Evolutionary conservation across 2,888 invertebrate genomes (phyloP).

Genomic region (Bembecia ichneumoniformis): DNA sequence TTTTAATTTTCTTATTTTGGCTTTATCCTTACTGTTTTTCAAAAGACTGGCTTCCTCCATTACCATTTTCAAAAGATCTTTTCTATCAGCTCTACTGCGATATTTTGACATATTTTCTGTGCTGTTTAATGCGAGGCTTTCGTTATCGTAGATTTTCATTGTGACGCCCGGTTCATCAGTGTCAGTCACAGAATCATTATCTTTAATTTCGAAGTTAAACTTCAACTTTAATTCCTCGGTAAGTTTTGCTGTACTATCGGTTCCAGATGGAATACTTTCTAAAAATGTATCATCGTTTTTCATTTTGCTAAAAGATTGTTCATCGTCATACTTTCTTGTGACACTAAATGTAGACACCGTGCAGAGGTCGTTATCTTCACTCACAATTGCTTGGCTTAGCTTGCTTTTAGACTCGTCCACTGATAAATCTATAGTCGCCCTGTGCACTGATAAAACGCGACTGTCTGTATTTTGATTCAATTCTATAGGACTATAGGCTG

Average conservation of each 20-base stretch:
- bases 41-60: slow-evolving; percentile 28
- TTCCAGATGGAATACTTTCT: background rate
- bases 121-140: background rate
- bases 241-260: background rate
- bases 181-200: slow-evolving; percentile 3
- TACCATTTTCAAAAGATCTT: slow-evolving; percentile 33
- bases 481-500: slow-evolving; percentile 34
- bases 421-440: slow-evolving; percentile 30
- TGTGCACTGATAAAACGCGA: slow-evolving; percentile 30
- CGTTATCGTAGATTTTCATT: background rate
- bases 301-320: background rate
- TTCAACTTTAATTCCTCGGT: background rate
- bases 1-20: slow-evolving; percentile 22
- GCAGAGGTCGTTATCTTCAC: slow-evolving; percentile 8
- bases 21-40: slow-evolving; percentile 26
- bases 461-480: slow-evolving; percentile 5
- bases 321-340: slow-evolving; percentile 3
- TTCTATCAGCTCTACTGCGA: slow-evolving; percentile 26
- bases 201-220: background rate
- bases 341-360: slow-evolving; percentile 11
- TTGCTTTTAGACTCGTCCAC: slow-evolving; percentile 15
- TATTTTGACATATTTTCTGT: background rate
- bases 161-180: background rate
- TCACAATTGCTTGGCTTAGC: slow-evolving; percentile 2
- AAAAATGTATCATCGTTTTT: background rate